These are phyloP conservation scores for Hucho hucho DNA, from an alignment of 2,113 vertebrate species.

Conservation along the genomic window DNA sequence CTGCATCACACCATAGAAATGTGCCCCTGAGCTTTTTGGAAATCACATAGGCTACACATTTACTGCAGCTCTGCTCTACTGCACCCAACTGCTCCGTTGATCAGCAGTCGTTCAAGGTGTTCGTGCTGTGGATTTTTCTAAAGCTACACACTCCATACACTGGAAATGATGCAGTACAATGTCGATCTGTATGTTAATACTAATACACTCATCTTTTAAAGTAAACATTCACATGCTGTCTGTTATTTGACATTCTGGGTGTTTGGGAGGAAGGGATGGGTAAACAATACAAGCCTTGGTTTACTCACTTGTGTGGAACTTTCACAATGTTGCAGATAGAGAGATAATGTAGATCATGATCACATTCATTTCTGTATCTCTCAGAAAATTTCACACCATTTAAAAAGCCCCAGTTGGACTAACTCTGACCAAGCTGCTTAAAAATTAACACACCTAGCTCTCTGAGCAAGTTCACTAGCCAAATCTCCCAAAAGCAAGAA, in stretches of 20 bases:
- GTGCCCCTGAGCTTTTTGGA: slow-evolving; percentile 15
- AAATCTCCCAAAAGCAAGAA: background rate
- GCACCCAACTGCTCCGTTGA: slow-evolving; percentile 38
- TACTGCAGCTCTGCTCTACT: slow-evolving; percentile 19
- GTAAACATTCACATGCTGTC: background rate
- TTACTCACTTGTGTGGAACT: background rate
- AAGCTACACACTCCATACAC: background rate
- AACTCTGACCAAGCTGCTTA: too few relatives aligned
- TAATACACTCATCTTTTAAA: background rate
- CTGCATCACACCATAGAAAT: slow-evolving; percentile 21
- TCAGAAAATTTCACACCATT: too few relatives aligned
- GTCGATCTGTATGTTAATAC: background rate
- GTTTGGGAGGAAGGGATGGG: too few relatives aligned
- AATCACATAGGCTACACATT: slow-evolving; percentile 23
- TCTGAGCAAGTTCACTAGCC: background rate
- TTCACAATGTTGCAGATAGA: background rate
- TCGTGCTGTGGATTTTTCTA: background rate
- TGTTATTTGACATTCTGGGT: background rate
- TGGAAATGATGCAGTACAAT: slow-evolving; percentile 40
- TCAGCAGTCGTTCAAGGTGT: slow-evolving; percentile 47
- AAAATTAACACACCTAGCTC: background rate
- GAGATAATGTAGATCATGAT: background rate
- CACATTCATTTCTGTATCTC: too few relatives aligned
- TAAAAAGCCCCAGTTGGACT: too few relatives aligned
- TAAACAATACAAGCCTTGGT: background rate